These are phyloP conservation scores for Drosophila antonietae DNA, from an alignment of 2,888 invertebrate species.

Conservation along the genomic window DNA sequence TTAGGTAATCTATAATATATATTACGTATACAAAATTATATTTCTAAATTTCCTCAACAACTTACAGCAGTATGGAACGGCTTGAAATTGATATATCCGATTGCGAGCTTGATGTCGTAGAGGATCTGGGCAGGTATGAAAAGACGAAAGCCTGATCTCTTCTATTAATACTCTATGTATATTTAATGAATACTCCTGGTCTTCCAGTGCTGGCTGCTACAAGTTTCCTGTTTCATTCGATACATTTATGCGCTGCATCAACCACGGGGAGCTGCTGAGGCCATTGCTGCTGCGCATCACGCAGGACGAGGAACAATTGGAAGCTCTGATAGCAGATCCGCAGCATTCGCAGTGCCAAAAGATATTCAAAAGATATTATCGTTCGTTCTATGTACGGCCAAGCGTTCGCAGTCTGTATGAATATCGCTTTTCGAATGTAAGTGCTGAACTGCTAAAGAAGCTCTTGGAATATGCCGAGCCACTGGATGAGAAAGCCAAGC, in stretches of 20 bases:
- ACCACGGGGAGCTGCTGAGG: conserved; percentile 29
- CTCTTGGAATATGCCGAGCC: conserved; percentile 25
- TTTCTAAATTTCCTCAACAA: neutral
- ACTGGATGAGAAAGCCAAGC: conserved; percentile 23
- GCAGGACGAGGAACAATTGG: conserved; percentile 14
- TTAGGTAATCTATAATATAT: conserved; percentile 1
- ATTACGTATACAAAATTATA: neutral
- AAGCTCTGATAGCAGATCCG: neutral
- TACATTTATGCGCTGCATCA: conserved; percentile 34
- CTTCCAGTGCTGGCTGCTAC: conserved; percentile 30
- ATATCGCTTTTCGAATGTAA: conserved; percentile 31
- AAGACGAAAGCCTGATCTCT: neutral
- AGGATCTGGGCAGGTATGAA: conserved; percentile 29
- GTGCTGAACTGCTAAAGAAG: conserved; percentile 18
- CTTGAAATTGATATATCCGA: neutral
- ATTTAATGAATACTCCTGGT: neutral
- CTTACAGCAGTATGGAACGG: conserved; percentile 11
- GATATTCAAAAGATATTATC: conserved; percentile 37
- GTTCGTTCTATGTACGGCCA: conserved; percentile 46
- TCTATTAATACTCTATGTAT: neutral
- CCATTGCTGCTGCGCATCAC: conserved; percentile 14
- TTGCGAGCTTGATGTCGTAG: conserved; percentile 18
- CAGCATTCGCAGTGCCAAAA: conserved; percentile 19
- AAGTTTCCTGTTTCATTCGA: conserved; percentile 44
- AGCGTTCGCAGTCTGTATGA: conserved; percentile 11